These are phyloP conservation scores for Ormyrus labotus DNA, from an alignment of 2,888 invertebrate species.

Conservation along the genomic window DNA sequence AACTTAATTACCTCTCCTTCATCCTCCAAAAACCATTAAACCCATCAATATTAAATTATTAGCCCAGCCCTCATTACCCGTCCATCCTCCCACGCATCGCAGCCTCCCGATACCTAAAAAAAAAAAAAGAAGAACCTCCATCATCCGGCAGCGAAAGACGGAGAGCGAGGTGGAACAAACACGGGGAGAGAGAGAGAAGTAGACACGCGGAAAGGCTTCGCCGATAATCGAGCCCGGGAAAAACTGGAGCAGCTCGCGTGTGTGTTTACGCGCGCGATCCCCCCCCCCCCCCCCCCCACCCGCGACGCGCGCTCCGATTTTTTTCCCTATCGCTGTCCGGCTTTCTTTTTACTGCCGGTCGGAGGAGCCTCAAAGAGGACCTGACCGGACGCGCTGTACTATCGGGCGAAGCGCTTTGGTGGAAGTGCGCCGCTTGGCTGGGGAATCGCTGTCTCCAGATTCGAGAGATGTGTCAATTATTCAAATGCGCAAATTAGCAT, in stretches of 20 bases:
- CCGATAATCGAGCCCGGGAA: conserved; percentile 27
- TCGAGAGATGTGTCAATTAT: too few species aligned
- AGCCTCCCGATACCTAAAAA: neutral
- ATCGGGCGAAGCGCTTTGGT: neutral
- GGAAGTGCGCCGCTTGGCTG: too few species aligned
- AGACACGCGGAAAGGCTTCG: neutral
- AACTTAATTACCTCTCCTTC: too few species aligned
- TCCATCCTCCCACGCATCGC: neutral
- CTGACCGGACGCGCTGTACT: neutral
- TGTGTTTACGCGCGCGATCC: conserved; percentile 10
- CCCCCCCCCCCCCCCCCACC: neutral
- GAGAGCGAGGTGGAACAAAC: neutral
- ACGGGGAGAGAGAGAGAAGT: neutral
- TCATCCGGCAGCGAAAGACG: neutral
- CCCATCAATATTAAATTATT: neutral
- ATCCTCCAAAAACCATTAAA: too few species aligned
- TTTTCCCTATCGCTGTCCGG: neutral
- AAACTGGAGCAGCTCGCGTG: conserved; percentile 14
- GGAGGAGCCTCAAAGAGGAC: neutral
- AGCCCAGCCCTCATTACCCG: neutral
- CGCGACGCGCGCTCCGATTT: neutral
- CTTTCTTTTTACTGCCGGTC: neutral
- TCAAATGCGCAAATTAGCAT: too few species aligned
- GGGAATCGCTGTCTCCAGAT: too few species aligned
- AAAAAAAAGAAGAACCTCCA: neutral